A percentile compares a stretch with the other conserved stretches of the same genome.
These are phyloP conservation scores for Agrilus biguttatus DNA, from an alignment of 2,888 invertebrate genomes.

Conservation along the genomic window DNA sequence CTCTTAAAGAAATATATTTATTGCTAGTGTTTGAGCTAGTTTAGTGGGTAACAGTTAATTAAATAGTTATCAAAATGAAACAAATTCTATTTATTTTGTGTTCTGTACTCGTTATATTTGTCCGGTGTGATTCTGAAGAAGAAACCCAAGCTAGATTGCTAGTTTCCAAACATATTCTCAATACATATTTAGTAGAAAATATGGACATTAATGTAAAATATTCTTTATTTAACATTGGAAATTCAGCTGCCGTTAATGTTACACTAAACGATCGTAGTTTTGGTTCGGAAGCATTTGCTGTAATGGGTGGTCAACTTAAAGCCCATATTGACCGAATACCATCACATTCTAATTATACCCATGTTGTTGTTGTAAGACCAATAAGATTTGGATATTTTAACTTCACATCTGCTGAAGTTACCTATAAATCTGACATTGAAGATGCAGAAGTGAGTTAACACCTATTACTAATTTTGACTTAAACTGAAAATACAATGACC, in stretches of 20 bases:
- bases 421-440: constrained; percentile 78
- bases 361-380: constrained; percentile 84
- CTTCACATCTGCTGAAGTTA: constrained; percentile 88
- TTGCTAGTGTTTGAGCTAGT: too few relatives aligned
- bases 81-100: constrained; percentile 30
- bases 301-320: constrained; percentile 73
- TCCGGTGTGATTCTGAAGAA: constrained; percentile 47
- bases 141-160: constrained; percentile 68
- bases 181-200: constrained; percentile 90
- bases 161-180: constrained; percentile 86
- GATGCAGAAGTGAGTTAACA: constrained; percentile 44
- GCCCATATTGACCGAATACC: constrained; percentile 80
- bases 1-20: too few relatives aligned
- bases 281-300: constrained; percentile 79
- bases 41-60: too few relatives aligned
- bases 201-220: constrained; percentile 95
- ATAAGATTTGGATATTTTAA: constrained; percentile 89
- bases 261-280: constrained; percentile 83
- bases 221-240: constrained; percentile 86
- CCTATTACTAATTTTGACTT: neutral
- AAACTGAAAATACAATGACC: neutral
- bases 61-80: constrained; percentile 5
- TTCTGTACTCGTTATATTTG: constrained; percentile 29
- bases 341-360: constrained; percentile 85
- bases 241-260: constrained; percentile 78